Percentiles rank a stretch among this genome's conserved stretches.
These are phyloP conservation scores for Cyprinodon tularosa DNA, from an alignment of 2,113 vertebrate genomes.

Conservation along the genomic window DNA sequence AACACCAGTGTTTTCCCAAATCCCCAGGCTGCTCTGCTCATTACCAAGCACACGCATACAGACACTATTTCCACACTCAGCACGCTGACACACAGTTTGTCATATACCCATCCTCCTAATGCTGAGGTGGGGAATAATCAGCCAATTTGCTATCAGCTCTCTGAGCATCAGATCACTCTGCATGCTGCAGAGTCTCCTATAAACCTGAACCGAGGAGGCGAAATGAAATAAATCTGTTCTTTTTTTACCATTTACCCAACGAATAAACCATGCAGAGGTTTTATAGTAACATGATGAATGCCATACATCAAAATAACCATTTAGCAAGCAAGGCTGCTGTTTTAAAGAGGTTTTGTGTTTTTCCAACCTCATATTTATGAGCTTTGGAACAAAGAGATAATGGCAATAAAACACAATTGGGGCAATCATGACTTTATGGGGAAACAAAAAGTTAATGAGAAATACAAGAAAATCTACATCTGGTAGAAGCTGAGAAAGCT, in stretches of 20 bases:
- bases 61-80: constrained; percentile 11
- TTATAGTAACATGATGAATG: not conserved
- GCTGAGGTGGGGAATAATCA: constrained; percentile 39
- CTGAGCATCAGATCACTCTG: constrained; percentile 14
- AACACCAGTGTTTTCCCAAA: constrained; percentile 29
- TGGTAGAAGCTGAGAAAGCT: not conserved
- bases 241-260: constrained; percentile 1
- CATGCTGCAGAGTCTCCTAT: constrained; percentile 8
- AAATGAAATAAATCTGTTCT: constrained; percentile 1
- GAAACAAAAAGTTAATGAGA: not conserved
- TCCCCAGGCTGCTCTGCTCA: constrained; percentile 35
- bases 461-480: not conserved
- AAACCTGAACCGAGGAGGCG: not conserved
- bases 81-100: constrained; percentile 25
- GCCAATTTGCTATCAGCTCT: constrained; percentile 11
- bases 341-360: not conserved
- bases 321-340: not conserved
- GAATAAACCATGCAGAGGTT: not conserved
- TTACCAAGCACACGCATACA: constrained; percentile 28
- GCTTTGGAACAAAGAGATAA: not conserved
- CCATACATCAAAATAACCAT: not conserved
- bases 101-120: constrained; percentile 2
- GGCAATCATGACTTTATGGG: not conserved
- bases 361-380: not conserved
- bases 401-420: not conserved